Percentiles rank a stretch among this genome's conserved stretches.
phyloP scores from a whole-genome alignment of 2,888 invertebrate species.

The Cosmia trapezina region DNA sequence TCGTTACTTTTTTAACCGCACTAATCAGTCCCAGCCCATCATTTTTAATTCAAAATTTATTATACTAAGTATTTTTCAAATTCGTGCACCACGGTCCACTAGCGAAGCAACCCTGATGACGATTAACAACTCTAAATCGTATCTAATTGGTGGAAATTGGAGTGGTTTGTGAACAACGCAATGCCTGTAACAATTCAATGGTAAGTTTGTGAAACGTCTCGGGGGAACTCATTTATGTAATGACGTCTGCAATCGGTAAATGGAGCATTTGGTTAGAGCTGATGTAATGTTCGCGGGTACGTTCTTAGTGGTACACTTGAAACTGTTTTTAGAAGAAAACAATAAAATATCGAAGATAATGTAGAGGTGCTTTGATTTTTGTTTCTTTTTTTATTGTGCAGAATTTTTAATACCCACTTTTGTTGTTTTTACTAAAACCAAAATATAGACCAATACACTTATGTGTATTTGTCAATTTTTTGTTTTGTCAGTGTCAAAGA shows the following conservation, averaged over 20 bases:
- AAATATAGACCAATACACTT: too few relatives aligned
- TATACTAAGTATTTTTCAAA: neutral
- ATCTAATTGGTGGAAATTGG: conserved; percentile 67
- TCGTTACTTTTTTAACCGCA: too few relatives aligned
- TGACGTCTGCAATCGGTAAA: conserved; percentile 60
- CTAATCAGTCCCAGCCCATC: too few relatives aligned
- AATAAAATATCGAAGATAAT: neutral
- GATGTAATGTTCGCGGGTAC: conserved; percentile 50
- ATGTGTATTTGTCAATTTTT: too few relatives aligned
- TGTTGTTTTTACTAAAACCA: neutral
- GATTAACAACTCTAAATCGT: conserved; percentile 60
- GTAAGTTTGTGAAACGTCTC: conserved; percentile 74
- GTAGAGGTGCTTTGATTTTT: neutral
- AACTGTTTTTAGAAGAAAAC: neutral
- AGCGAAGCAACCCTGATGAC: conserved; percentile 53
- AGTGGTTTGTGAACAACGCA: conserved; percentile 61
- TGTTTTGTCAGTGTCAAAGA: neutral
- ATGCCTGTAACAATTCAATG: conserved; percentile 69
- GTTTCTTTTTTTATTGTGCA: neutral
- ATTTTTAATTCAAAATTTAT: too few relatives aligned
- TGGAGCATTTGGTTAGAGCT: conserved; percentile 57
- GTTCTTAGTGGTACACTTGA: conserved; percentile 9
- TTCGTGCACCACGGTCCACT: conserved; percentile 26
- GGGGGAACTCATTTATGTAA: conserved; percentile 70
- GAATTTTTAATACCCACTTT: neutral